Conservation (phyloP, 2,113 vertebrate species). For the Pseudorectes ferrugineus region DNA sequence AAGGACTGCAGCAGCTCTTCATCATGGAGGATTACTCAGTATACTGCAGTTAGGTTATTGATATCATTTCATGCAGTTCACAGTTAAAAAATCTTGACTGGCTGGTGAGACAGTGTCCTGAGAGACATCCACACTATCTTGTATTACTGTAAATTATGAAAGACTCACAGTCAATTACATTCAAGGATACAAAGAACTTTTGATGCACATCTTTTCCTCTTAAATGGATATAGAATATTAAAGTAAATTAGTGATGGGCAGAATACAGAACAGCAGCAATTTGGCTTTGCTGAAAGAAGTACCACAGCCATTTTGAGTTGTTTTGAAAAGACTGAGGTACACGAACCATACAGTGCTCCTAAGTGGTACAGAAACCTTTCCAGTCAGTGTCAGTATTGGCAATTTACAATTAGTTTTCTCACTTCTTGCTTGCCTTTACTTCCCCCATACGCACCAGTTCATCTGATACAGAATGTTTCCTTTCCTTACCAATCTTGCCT, state of each 20-base stretch:
- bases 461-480: neutral
- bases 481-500: neutral
- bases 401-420: neutral
- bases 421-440: neutral
- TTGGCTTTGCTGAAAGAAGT: neutral
- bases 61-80: neutral
- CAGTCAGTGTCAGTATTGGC: neutral
- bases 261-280: neutral
- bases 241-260: neutral
- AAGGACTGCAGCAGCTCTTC: conserved; percentile 1
- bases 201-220: neutral
- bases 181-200: neutral
- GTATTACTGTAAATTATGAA: conserved; percentile 2
- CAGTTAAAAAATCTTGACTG: neutral
- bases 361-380: neutral
- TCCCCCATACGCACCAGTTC: neutral
- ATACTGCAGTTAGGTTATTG: neutral
- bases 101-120: neutral
- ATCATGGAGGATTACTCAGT: neutral
- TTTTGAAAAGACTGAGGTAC: neutral
- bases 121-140: neutral
- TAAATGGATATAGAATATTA: neutral
- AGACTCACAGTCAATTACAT: conserved; percentile 5
- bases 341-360: neutral
- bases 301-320: neutral